Evolutionary conservation across 2,797 vertebrate species (phyloP).

Genomic region (Oreochromis mossambicus): DNA sequence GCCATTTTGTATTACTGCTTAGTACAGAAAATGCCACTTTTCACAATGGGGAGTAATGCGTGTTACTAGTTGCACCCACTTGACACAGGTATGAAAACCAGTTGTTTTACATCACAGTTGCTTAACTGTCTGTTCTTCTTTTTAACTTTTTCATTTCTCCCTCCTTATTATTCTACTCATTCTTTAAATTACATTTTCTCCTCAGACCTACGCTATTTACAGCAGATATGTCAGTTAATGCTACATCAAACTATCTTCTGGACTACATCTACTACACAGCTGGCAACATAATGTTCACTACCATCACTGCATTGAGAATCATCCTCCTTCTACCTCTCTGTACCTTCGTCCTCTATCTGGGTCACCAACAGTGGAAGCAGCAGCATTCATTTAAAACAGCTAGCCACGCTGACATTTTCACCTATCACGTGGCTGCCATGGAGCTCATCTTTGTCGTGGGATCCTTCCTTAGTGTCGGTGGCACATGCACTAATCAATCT

Average conservation of each 20-base stretch:
- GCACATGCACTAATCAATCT: not conserved
- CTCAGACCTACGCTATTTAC: not conserved
- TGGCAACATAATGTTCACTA: accelerated
- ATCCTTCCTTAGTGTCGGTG: accelerated
- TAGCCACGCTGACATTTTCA: conserved; percentile 8
- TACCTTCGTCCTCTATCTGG: not conserved
- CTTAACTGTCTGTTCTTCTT: not conserved
- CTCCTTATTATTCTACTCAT: not conserved
- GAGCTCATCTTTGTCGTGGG: not conserved
- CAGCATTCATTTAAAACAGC: not conserved
- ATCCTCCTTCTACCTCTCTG: not conserved
- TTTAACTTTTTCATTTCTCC: not conserved
- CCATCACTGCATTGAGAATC: not conserved
- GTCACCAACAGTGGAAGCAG: not conserved
- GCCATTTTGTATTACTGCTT: not conserved
- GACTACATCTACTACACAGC: not conserved
- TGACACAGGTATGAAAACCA: not conserved
- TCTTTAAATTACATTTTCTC: not conserved
- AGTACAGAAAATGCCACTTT: not conserved
- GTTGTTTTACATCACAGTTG: not conserved
- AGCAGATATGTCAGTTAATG: not conserved
- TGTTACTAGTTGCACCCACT: not conserved
- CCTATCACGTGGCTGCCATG: not conserved
- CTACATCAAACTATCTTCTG: not conserved
- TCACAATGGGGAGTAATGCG: not conserved